Evolutionary conservation across 2,797 vertebrate species (phyloP).

Genomic region (Coreius guichenoti): DNA sequence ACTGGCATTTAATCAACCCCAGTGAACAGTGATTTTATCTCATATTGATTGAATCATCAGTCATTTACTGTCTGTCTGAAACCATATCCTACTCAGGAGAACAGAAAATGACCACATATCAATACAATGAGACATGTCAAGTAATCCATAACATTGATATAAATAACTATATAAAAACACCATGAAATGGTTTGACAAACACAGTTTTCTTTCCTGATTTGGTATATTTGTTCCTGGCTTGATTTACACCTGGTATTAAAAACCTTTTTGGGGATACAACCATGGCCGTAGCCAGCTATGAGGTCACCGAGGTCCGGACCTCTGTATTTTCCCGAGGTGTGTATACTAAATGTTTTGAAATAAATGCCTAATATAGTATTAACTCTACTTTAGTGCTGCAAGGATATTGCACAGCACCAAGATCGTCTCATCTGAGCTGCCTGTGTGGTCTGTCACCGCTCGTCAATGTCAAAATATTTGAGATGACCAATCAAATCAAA

Average conservation of each 20-base stretch:
- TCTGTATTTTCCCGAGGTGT: no score
- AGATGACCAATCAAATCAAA: no score
- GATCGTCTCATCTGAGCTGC: no score
- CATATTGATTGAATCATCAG: neutral
- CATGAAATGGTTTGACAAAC: neutral
- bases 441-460: no score
- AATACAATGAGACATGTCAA: neutral
- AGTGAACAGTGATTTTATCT: constrained; percentile 15
- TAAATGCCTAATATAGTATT: no score
- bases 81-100: neutral
- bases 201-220: neutral
- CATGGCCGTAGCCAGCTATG: no score
- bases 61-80: neutral
- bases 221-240: neutral
- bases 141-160: neutral
- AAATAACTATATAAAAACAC: neutral
- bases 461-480: no score
- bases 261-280: neutral
- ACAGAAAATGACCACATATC: neutral
- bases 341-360: no score
- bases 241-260: neutral
- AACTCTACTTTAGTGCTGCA: no score
- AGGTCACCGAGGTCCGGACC: no score
- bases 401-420: no score
- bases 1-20: neutral